Conservation (phyloP, 2,113 vertebrate species). For the Percopsis transmontana region DNA sequence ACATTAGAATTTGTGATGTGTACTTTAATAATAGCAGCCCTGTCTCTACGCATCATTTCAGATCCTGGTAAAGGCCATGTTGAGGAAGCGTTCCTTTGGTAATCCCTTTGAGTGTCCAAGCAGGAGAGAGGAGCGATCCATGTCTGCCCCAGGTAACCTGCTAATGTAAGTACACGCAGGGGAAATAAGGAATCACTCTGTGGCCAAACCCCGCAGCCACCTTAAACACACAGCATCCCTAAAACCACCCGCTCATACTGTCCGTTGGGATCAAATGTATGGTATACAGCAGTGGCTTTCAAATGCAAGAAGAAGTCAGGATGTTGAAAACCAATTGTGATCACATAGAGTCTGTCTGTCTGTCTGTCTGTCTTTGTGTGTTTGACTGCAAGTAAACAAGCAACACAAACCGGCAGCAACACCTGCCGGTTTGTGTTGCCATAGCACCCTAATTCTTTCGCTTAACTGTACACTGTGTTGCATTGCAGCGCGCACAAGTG, state of each 20-base stretch:
- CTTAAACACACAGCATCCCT: background rate
- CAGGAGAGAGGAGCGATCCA: slow-evolving; percentile 90
- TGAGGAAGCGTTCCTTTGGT: slow-evolving; percentile 96
- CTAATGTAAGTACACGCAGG: slow-evolving; percentile 82
- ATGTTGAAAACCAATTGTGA: too few relatives aligned
- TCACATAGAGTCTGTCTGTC: background rate
- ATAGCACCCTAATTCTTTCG: slow-evolving; percentile 68
- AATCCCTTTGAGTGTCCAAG: slow-evolving; percentile 91
- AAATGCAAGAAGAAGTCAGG: too few relatives aligned
- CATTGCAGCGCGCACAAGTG: slow-evolving; percentile 53
- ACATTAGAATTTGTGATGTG: too few relatives aligned
- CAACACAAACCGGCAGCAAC: slow-evolving; percentile 48
- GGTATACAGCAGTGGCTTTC: background rate
- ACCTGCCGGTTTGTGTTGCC: slow-evolving; percentile 60
- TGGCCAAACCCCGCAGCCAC: background rate
- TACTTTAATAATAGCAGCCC: too few relatives aligned
- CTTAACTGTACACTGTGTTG: slow-evolving; percentile 48
- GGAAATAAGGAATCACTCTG: background rate
- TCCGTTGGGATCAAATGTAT: slow-evolving; percentile 5
- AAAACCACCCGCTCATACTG: background rate
- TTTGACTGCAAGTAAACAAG: slow-evolving; percentile 50
- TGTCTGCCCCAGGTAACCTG: slow-evolving; percentile 92
- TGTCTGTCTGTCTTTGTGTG: slow-evolving; percentile 16
- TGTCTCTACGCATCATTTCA: slow-evolving; percentile 55
- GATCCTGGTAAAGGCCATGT: slow-evolving; percentile 98